A percentile compares a stretch with the other conserved stretches of the same genome.
These are phyloP conservation scores for Cataglyphis rosenhaueri DNA, from an alignment of 2,888 invertebrate genomes.

Conservation along the genomic window DNA sequence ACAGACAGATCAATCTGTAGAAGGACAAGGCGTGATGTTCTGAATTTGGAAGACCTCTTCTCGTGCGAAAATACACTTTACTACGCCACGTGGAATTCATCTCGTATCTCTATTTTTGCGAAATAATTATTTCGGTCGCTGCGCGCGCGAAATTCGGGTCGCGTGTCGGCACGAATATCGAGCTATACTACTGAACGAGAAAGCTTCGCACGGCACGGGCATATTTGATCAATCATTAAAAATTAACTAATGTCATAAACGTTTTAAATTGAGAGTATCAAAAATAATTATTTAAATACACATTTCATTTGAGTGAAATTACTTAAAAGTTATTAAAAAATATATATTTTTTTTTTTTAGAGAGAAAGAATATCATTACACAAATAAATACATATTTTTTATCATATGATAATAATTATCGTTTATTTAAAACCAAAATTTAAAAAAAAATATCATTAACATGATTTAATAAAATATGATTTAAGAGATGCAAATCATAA, in stretches of 20 bases:
- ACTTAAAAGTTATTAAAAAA: neutral
- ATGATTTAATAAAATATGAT: no score
- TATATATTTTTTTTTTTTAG: neutral
- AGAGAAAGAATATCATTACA: neutral
- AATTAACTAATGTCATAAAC: neutral
- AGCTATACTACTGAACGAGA: conserved; percentile 19
- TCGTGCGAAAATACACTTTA: conserved; percentile 48
- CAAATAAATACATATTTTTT: no score
- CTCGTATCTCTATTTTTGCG: conserved; percentile 28
- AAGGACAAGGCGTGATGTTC: neutral
- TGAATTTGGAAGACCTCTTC: conserved; percentile 33
- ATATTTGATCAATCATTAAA: neutral
- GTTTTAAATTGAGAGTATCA: neutral
- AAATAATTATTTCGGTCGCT: conserved; percentile 19
- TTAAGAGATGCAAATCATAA: no score
- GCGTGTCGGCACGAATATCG: conserved; percentile 15
- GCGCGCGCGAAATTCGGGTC: conserved; percentile 4
- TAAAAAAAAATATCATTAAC: no score
- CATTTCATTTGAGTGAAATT: neutral
- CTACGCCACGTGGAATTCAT: conserved; percentile 28
- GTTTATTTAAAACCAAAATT: no score
- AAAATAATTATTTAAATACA: neutral
- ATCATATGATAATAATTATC: no score
- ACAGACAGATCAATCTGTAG: neutral
- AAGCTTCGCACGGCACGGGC: neutral